phyloP scores from a whole-genome alignment of 2,797 vertebrate genomes.

The Fratercula arctica region DNA sequence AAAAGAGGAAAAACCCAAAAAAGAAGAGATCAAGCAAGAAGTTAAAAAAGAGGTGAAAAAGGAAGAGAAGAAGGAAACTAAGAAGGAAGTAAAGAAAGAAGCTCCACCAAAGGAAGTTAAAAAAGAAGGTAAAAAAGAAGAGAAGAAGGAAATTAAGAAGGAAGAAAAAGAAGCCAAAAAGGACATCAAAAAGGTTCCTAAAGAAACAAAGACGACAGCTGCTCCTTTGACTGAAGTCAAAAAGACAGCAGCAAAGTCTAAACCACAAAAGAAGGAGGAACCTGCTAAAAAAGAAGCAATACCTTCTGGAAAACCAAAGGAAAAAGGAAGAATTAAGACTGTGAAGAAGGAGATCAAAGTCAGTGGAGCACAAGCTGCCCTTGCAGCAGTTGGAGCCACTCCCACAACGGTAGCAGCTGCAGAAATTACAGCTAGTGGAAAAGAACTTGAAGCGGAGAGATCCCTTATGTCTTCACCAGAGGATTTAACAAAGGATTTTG shows the following conservation, averaged over 20 bases:
- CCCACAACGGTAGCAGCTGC: constrained; percentile 10
- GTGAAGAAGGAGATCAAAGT: constrained; percentile 83
- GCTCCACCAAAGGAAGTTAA: constrained; percentile 70
- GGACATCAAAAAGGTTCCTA: constrained; percentile 85
- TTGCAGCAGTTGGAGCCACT: constrained; percentile 11
- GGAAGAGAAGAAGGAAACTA: constrained; percentile 85
- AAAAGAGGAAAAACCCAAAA: constrained; percentile 85
- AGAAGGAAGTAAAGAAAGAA: constrained; percentile 87
- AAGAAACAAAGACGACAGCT: constrained; percentile 86
- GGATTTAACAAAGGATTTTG: constrained; percentile 97
- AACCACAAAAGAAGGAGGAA: constrained; percentile 87
- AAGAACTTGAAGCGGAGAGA: constrained; percentile 83
- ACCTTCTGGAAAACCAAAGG: constrained; percentile 84
- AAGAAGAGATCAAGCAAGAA: constrained; percentile 78
- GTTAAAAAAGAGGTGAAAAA: constrained; percentile 88
- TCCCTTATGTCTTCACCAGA: constrained; percentile 95
- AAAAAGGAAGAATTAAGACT: constrained; percentile 87
- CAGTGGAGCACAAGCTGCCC: constrained; percentile 53
- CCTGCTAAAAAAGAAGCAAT: constrained; percentile 82
- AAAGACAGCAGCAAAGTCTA: constrained; percentile 85
- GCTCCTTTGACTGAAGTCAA: constrained; percentile 78
- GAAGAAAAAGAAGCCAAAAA: constrained; percentile 86
- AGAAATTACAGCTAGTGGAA: constrained; percentile 25
- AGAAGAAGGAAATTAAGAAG: constrained; percentile 89
- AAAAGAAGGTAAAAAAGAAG: constrained; percentile 86